Conservation (phyloP, 2,888 invertebrate genomes). For the Parelbella ahira region DNA sequence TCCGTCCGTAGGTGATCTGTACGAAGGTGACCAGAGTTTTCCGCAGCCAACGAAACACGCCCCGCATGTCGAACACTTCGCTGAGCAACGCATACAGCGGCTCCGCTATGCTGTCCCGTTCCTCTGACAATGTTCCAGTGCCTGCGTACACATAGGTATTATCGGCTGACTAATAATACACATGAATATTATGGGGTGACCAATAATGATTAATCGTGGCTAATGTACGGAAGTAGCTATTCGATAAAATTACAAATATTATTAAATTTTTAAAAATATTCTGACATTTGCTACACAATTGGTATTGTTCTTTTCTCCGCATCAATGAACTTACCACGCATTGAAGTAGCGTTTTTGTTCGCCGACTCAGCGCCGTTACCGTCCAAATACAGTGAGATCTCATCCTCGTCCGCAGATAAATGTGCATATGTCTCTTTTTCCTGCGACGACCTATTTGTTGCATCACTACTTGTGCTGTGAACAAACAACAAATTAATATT, state of each 20-base stretch:
- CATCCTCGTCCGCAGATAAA: conserved; percentile 89
- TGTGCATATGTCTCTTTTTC: conserved; percentile 81
- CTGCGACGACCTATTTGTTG: conserved; percentile 60
- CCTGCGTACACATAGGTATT: no score
- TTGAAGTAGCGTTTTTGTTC: conserved; percentile 50
- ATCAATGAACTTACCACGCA: conserved; percentile 55
- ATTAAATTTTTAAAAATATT: no score
- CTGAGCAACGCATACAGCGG: conserved; percentile 92
- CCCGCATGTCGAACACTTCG: conserved; percentile 94
- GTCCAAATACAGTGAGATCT: conserved; percentile 88
- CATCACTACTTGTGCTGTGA: conserved; percentile 78
- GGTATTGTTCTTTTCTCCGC: no score
- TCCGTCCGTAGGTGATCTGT: conserved; percentile 94
- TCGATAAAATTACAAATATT: no score
- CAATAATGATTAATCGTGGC: no score
- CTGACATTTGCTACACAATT: no score
- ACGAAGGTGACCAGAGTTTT: conserved; percentile 94
- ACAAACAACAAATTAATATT: no score
- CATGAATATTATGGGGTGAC: no score
- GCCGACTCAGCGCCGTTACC: conserved; percentile 73
- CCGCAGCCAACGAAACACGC: conserved; percentile 92
- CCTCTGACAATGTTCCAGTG: conserved; percentile 77
- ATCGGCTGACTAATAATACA: no score
- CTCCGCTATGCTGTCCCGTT: conserved; percentile 93
- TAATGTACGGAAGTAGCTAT: no score